These are phyloP conservation scores for Suillia variegata DNA, from an alignment of 2,888 invertebrate species.

Conservation along the genomic window DNA sequence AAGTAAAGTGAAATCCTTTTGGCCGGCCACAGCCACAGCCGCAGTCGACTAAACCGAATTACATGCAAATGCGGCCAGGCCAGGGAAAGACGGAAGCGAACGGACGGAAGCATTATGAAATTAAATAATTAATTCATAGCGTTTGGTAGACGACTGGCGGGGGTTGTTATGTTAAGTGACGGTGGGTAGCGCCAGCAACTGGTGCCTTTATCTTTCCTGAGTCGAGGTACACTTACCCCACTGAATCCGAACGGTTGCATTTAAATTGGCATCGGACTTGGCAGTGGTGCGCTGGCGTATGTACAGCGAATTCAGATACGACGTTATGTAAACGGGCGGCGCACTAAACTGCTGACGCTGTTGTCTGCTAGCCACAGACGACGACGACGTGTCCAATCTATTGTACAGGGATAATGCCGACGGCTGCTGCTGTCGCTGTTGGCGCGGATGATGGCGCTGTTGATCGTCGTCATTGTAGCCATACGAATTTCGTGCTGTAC, in stretches of 20 bases:
- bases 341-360: slow-evolving; percentile 34
- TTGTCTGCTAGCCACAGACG: not conserved
- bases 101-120: not conserved
- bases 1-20: too few relatives aligned
- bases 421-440: not conserved
- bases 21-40: too few relatives aligned
- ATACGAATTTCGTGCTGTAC: slow-evolving; percentile 14
- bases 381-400: not conserved
- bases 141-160: not conserved
- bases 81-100: not conserved
- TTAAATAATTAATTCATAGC: slow-evolving; percentile 29
- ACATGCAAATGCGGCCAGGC: not conserved
- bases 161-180: not conserved
- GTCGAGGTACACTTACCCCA: slow-evolving; percentile 60
- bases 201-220: not conserved
- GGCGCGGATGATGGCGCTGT: slow-evolving; percentile 4
- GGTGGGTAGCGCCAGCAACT: not conserved
- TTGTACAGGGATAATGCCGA: not conserved
- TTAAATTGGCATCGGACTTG: slow-evolving; percentile 64
- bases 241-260: slow-evolving; percentile 68
- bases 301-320: slow-evolving; percentile 71
- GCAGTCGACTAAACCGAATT: too few relatives aligned
- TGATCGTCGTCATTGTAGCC: not conserved
- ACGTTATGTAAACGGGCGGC: slow-evolving; percentile 68
- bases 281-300: slow-evolving; percentile 64